These are phyloP conservation scores for Fratercula arctica DNA, from an alignment of 2,797 vertebrate species.

Conservation along the genomic window DNA sequence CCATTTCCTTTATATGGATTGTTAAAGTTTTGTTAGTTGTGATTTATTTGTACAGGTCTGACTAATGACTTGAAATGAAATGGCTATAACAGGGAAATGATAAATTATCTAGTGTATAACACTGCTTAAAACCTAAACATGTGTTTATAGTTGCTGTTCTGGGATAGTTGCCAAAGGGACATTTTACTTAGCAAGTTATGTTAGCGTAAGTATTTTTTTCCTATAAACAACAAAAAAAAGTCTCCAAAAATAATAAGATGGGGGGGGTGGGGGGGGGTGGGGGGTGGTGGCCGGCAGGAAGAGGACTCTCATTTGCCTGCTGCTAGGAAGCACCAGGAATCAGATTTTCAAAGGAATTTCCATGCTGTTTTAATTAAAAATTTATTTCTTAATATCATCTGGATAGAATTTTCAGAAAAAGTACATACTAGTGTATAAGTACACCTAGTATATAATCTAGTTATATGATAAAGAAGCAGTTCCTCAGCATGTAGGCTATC, in stretches of 20 bases:
- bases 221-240: conserved; percentile 1
- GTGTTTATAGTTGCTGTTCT: conserved; percentile 72
- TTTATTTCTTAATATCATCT: neutral
- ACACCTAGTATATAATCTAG: neutral
- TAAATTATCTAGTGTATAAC: conserved; percentile 65
- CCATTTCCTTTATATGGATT: neutral
- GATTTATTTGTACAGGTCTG: conserved; percentile 66
- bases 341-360: neutral
- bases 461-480: neutral
- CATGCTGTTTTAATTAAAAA: neutral
- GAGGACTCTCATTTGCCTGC: neutral
- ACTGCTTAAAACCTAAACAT: conserved; percentile 70
- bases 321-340: neutral
- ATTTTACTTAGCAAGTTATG: conserved; percentile 59
- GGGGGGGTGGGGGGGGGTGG: too few relatives aligned
- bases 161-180: conserved; percentile 59
- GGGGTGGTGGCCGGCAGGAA: neutral
- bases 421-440: neutral
- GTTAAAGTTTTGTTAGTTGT: conserved; percentile 46
- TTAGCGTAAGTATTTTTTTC: conserved; percentile 5
- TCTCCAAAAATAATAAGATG: conserved; percentile 18
- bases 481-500: neutral
- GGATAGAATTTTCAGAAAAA: neutral
- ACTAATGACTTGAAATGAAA: conserved; percentile 59
- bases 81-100: conserved; percentile 50